A percentile compares a stretch with the other conserved stretches of the same genome.
These are phyloP conservation scores for Opisthograptis luteolata DNA, from an alignment of 2,888 invertebrate species.

Conservation along the genomic window DNA sequence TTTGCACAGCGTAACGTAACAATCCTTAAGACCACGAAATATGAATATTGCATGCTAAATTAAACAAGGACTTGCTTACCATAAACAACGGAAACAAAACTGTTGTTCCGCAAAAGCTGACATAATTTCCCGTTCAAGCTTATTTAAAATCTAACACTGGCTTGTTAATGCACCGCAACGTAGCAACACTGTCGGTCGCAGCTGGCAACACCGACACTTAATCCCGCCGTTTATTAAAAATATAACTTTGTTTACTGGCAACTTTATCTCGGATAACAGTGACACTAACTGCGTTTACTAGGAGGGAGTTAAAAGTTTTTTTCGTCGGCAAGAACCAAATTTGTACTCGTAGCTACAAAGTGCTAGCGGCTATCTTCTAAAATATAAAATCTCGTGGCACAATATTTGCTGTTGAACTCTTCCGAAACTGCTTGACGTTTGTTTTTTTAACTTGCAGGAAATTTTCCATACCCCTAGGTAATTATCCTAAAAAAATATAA, in stretches of 20 bases:
- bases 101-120: background rate
- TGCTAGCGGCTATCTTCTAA: too few species aligned
- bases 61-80: background rate
- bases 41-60: background rate
- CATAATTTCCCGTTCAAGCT: conserved; percentile 2
- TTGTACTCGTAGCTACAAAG: too few species aligned
- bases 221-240: conserved; percentile 13
- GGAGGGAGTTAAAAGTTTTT: too few species aligned
- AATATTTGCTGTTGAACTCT: too few species aligned
- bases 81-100: conserved; percentile 4
- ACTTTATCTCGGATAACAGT: conserved; percentile 11
- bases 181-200: conserved; percentile 6
- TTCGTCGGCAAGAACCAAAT: too few species aligned
- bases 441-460: too few species aligned
- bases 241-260: conserved; percentile 12
- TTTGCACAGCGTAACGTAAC: too few species aligned
- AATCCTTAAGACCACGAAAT: background rate
- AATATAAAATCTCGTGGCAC: too few species aligned
- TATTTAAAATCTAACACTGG: conserved; percentile 5
- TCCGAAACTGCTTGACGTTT: too few species aligned
- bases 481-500: too few species aligned
- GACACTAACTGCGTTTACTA: background rate
- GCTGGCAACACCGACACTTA: conserved; percentile 1
- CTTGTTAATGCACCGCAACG: conserved; percentile 1
- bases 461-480: too few species aligned